Percentiles rank a stretch among this genome's conserved stretches.
Evolutionary conservation across 2,888 invertebrate species (phyloP).

Genomic region (Drosophila glabriapex): DNA sequence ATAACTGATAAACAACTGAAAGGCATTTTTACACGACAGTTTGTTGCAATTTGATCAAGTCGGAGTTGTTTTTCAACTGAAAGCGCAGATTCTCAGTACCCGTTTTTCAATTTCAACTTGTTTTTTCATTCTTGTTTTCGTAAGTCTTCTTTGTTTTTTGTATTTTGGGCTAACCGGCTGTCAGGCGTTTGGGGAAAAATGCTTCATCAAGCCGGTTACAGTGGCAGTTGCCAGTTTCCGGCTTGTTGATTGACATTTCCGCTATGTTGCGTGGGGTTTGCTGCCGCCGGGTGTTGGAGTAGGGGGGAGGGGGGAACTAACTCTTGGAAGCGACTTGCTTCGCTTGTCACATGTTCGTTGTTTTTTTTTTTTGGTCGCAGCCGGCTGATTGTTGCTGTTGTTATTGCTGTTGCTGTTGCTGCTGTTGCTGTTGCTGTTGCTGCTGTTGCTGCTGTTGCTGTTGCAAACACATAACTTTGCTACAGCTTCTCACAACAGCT

Average conservation of each 20-base stretch:
- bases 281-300: background rate
- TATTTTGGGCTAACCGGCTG: slow-evolving; percentile 29
- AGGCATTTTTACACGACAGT: background rate
- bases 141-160: background rate
- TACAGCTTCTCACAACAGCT: slow-evolving; percentile 36
- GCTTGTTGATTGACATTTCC: slow-evolving; percentile 80
- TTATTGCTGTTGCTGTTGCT: slow-evolving; percentile 12
- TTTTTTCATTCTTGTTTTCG: slow-evolving; percentile 4
- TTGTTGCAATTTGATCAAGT: background rate
- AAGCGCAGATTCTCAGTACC: background rate
- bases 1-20: background rate
- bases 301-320: background rate
- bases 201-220: slow-evolving; percentile 74
- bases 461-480: slow-evolving; percentile 40
- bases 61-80: background rate
- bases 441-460: background rate
- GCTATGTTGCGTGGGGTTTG: slow-evolving; percentile 17
- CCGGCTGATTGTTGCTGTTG: slow-evolving; percentile 33
- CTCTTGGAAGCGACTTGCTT: slow-evolving; percentile 5
- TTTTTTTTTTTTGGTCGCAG: slow-evolving; percentile 13
- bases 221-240: slow-evolving; percentile 72
- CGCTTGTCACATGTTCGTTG: slow-evolving; percentile 49
- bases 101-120: background rate
- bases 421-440: slow-evolving; percentile 13
- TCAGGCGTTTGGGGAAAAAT: slow-evolving; percentile 41